Conservation (phyloP, 2,797 vertebrate species). For the Perdix hodgsoniae region DNA sequence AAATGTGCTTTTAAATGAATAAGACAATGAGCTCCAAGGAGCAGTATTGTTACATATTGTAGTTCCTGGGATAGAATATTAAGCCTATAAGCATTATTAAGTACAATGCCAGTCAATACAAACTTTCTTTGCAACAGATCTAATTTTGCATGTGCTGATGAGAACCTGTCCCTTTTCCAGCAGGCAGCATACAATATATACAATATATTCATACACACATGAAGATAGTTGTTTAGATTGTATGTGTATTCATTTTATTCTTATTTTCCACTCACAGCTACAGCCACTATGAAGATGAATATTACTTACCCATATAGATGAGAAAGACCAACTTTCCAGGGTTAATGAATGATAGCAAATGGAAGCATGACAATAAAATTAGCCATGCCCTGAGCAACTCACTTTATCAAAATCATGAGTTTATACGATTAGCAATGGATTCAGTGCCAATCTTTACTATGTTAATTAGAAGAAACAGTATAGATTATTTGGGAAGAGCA, state of each 20-base stretch:
- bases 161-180: background rate
- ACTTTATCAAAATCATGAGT: slow-evolving; percentile 69
- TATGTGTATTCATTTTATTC: background rate
- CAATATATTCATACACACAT: too few species aligned
- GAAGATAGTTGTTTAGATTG: background rate
- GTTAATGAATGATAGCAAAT: slow-evolving; percentile 67
- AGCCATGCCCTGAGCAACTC: slow-evolving; percentile 64
- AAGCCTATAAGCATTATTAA: background rate
- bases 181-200: background rate
- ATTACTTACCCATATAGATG: background rate
- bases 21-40: background rate
- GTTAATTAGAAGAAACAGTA: slow-evolving; percentile 62
- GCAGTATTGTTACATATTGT: background rate
- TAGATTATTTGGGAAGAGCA: slow-evolving; percentile 50
- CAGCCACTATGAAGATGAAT: slow-evolving; percentile 6
- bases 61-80: background rate
- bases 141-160: background rate
- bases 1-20: background rate
- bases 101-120: background rate
- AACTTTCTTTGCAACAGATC: background rate
- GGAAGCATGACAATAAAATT: slow-evolving; percentile 77
- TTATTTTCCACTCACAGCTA: background rate
- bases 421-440: slow-evolving; percentile 77
- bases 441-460: slow-evolving; percentile 70
- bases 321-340: background rate